These are phyloP conservation scores for Chesias legatella DNA, from an alignment of 2,888 invertebrate genomes.

Conservation along the genomic window DNA sequence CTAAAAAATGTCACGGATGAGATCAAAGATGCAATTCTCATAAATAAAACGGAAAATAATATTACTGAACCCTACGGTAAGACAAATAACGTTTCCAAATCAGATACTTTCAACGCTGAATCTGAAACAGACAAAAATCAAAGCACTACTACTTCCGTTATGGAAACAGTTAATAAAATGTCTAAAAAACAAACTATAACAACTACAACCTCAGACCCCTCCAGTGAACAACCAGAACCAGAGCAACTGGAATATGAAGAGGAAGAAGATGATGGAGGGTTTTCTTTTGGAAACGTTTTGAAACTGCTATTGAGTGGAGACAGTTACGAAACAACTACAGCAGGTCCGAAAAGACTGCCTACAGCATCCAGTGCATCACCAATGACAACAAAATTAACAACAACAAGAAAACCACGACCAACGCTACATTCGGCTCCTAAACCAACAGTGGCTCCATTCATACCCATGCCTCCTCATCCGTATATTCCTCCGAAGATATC, in stretches of 20 bases:
- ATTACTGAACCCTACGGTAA: slow-evolving; percentile 13
- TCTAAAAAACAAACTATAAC: slow-evolving; percentile 15
- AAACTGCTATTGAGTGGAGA: slow-evolving; percentile 81
- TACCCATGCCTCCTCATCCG: slow-evolving; percentile 49
- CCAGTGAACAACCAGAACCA: slow-evolving; percentile 32
- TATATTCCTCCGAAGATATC: slow-evolving; percentile 46
- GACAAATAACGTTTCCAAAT: background rate
- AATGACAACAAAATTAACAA: too few relatives aligned
- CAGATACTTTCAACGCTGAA: slow-evolving; percentile 1
- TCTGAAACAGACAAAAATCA: background rate
- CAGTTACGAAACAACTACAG: slow-evolving; percentile 57
- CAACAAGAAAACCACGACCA: slow-evolving; percentile 28
- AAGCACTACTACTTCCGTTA: slow-evolving; percentile 5
- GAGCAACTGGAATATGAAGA: slow-evolving; percentile 58
- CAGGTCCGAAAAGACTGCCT: slow-evolving; percentile 20
- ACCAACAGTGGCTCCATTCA: slow-evolving; percentile 42
- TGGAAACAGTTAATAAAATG: slow-evolving; percentile 10
- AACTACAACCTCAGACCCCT: slow-evolving; percentile 27
- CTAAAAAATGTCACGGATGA: slow-evolving; percentile 15
- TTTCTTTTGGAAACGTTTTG: slow-evolving; percentile 82
- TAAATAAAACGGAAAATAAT: slow-evolving; percentile 17
- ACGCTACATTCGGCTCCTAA: slow-evolving; percentile 22
- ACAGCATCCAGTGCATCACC: slow-evolving; percentile 24
- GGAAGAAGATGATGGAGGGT: slow-evolving; percentile 70
- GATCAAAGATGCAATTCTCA: slow-evolving; percentile 3